Evolutionary conservation across 2,113 vertebrate genomes (phyloP).

Genomic region (Syngnathus typhle): DNA sequence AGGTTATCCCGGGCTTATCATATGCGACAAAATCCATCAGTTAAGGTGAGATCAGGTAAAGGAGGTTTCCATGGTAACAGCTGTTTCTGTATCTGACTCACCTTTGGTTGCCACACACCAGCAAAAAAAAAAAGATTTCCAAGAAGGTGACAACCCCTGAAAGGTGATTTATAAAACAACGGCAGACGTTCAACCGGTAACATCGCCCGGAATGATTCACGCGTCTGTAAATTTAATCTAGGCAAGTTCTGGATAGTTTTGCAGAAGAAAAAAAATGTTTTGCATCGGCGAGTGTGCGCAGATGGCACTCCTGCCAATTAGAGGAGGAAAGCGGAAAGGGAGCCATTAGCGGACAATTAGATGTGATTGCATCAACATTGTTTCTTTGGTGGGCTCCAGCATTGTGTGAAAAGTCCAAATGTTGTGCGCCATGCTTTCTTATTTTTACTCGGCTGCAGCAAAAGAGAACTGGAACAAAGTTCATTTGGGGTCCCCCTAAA

Average conservation of each 20-base stretch:
- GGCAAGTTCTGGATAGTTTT: slow-evolving; percentile 5
- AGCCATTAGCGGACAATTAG: slow-evolving; percentile 66
- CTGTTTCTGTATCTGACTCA: slow-evolving; percentile 26
- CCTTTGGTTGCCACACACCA: slow-evolving; percentile 37
- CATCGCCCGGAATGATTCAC: slow-evolving; percentile 1
- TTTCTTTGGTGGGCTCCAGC: slow-evolving; percentile 56
- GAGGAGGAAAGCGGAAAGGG: slow-evolving; percentile 58
- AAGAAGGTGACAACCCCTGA: slow-evolving; percentile 40
- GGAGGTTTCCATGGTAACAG: slow-evolving; percentile 58
- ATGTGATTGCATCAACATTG: slow-evolving; percentile 69
- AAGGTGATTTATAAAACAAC: slow-evolving; percentile 15
- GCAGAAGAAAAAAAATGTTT: slow-evolving; percentile 3
- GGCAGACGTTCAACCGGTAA: slow-evolving; percentile 14
- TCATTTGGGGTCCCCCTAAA: not conserved
- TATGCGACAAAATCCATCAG: slow-evolving; percentile 6
- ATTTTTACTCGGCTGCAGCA: not conserved
- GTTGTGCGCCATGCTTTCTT: slow-evolving; percentile 24
- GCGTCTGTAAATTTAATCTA: slow-evolving; percentile 2
- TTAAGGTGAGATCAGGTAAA: slow-evolving; percentile 41
- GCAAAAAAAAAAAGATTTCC: slow-evolving; percentile 18
- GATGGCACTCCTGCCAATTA: slow-evolving; percentile 65
- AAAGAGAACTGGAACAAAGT: not conserved
- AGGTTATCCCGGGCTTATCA: not conserved
- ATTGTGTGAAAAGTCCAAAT: slow-evolving; percentile 70
- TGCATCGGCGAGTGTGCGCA: slow-evolving; percentile 33